Evolutionary conservation across 2,888 invertebrate genomes (phyloP), one percentile per base, ranked within the genome.

Genomic region (Andrena dorsata): DNA sequence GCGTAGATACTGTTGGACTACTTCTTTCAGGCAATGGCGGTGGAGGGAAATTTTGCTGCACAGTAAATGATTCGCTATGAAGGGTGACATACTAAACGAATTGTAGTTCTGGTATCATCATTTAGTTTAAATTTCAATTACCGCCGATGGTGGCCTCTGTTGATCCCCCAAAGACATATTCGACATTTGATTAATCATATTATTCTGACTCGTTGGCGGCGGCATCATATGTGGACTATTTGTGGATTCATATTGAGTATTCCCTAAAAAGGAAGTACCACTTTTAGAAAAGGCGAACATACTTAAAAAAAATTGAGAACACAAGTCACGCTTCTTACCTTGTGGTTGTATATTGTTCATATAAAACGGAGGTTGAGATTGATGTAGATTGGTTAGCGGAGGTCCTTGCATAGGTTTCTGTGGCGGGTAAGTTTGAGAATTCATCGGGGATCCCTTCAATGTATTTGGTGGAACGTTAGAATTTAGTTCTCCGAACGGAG

Each of bases 131-230:
- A 28, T 61, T 51, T 63, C 16, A 56, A 81, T 85, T 82, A 91
- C 91, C 70, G 73, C 71, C n/a, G 88, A 86, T 23, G 88, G 86
- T 56, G 90, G 87, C 66, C 89, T 90, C 71, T 89, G 90, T 68
- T 83, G 89, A 86, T 90, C 88, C 28, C 86, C 86, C n/a, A 92
- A 73, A 63, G 90, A 79, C 87, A 92, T 89, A 64, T 88, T 90
- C 8, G 92, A 87, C 88, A 93, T 92, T 88, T 92, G 92, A 87
- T 91, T 91, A 13, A 87, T 86, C 71, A 92, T 74, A 74, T 88
- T 89, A 76, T 90, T 89, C 79, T 90, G 90, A 86, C 89, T 90
- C 5, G 81, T 63, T 53, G 86, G 85, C 35, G 86, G 81, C 74
- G 89, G 84, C 32, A 86, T 88, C 56, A 87, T 86, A 66, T 89